These are phyloP conservation scores for Forficula auricularia DNA, from an alignment of 1,140 invertebrate genomes.

Conservation along the genomic window DNA sequence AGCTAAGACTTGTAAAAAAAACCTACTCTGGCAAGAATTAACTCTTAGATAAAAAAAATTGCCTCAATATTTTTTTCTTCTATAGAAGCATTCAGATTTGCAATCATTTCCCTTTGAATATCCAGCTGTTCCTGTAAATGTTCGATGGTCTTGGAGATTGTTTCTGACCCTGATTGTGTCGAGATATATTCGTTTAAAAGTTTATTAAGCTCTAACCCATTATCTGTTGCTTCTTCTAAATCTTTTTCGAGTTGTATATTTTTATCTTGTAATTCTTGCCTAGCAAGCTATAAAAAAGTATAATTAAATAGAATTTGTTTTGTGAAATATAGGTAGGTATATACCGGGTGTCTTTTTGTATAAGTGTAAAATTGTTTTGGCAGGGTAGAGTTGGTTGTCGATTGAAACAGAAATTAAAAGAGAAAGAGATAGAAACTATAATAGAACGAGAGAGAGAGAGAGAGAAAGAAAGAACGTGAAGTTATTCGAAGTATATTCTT, in stretches of 20 bases:
- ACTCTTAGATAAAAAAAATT: slow-evolving; percentile 9
- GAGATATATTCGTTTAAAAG: slow-evolving; percentile 41
- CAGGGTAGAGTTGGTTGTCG: no score
- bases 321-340: no score
- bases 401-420: no score
- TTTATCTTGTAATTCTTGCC: slow-evolving; percentile 24
- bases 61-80: slow-evolving; percentile 31
- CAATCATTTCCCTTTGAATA: slow-evolving; percentile 17
- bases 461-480: no score
- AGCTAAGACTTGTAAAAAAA: slow-evolving; percentile 3
- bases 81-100: slow-evolving; percentile 29
- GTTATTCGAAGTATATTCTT: no score
- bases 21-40: slow-evolving; percentile 9
- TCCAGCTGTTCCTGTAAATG: slow-evolving; percentile 23
- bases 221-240: slow-evolving; percentile 25
- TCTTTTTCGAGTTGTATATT: slow-evolving; percentile 23
- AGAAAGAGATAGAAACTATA: no score
- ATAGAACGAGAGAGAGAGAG: no score
- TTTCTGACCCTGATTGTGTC: slow-evolving; percentile 24
- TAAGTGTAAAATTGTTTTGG: no score
- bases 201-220: slow-evolving; percentile 26
- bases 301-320: no score
- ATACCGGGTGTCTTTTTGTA: no score
- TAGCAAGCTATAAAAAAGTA: no score
- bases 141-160: slow-evolving; percentile 23